Conservation (phyloP, 2,888 invertebrate species). For the Lasiommata megera region DNA sequence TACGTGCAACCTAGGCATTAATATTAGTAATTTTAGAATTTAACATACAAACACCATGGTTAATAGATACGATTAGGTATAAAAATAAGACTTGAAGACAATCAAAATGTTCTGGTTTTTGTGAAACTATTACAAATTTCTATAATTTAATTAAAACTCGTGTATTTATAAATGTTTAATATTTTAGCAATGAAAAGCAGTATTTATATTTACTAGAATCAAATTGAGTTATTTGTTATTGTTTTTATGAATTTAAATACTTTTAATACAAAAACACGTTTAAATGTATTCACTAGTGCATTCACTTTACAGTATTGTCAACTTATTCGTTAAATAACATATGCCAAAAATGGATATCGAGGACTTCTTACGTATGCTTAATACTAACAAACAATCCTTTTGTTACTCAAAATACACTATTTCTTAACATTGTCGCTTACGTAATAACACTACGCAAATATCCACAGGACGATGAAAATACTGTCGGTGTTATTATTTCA, state of each 20-base stretch:
- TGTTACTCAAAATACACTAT: not conserved
- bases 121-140: not conserved
- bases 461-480: not conserved
- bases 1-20: conserved; percentile 60
- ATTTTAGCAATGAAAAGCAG: not conserved
- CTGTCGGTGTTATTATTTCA: not conserved
- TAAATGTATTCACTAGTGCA: not conserved
- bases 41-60: conserved; percentile 33
- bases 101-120: not conserved
- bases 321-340: not conserved
- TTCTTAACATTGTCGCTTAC: not conserved
- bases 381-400: not conserved
- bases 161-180: not conserved
- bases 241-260: not conserved
- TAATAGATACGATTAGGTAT: not conserved
- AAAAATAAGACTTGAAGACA: not conserved
- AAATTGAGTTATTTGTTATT: not conserved
- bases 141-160: not conserved
- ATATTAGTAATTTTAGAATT: conserved; percentile 29
- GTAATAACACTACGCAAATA: not conserved
- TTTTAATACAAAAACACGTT: not conserved
- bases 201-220: not conserved
- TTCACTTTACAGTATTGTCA: not conserved
- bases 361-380: not conserved
- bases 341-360: conserved; percentile 1